phyloP scores from a whole-genome alignment of 1,140 invertebrate genomes.

The Magallana angulata region DNA sequence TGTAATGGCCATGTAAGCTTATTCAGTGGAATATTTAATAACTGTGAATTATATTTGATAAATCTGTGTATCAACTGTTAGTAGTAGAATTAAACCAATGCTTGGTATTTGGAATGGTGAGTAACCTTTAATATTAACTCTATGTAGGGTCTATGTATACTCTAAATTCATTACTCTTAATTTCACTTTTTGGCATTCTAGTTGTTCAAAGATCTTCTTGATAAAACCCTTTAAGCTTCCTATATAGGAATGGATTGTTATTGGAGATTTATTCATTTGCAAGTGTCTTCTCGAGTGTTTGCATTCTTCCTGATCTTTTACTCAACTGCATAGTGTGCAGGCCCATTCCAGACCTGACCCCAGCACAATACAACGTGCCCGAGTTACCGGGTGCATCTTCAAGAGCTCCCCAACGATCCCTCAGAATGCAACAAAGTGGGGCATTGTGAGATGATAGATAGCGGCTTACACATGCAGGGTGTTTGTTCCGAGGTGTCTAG shows the following conservation, averaged over 20 bases:
- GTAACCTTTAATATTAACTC: neutral
- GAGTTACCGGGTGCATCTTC: slow-evolving; percentile 5
- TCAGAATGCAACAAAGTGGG: neutral
- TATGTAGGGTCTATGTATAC: neutral
- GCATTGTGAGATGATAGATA: neutral
- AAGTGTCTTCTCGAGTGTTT: neutral
- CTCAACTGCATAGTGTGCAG: neutral
- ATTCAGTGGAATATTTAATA: neutral
- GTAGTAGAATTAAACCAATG: neutral
- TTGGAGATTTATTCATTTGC: neutral
- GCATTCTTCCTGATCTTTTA: neutral
- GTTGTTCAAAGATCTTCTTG: neutral
- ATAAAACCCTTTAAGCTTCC: neutral
- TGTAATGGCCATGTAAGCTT: too few relatives aligned
- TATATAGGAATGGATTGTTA: neutral
- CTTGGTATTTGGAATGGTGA: neutral
- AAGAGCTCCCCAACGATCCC: neutral
- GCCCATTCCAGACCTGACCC: neutral
- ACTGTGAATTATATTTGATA: too few relatives aligned
- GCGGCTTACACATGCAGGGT: neutral
- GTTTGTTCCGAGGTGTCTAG: neutral
- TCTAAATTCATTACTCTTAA: neutral
- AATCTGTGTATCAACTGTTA: neutral
- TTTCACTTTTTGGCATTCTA: neutral
- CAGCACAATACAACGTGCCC: slow-evolving; percentile 4